phyloP scores from a whole-genome alignment of 2,113 vertebrate species.

The Elephas maximus region DNA sequence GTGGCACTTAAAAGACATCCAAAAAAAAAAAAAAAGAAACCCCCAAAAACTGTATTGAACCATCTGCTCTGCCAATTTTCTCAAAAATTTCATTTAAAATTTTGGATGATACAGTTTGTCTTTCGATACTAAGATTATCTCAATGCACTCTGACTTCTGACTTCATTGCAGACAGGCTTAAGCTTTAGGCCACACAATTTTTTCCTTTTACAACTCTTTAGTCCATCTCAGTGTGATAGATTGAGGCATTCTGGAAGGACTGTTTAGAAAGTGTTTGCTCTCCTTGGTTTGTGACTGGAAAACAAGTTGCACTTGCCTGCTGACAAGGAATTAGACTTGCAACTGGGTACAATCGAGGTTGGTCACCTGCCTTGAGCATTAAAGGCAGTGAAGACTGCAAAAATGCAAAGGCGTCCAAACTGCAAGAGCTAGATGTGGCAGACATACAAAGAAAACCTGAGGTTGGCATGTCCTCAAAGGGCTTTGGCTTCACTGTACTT shows the following conservation, averaged over 20 bases:
- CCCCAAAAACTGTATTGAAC: not conserved
- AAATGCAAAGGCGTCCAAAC: not conserved
- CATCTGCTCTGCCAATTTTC: not conserved
- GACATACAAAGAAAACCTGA: not conserved
- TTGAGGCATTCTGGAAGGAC: not conserved
- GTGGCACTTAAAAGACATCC: constrained; percentile 3
- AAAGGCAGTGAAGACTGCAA: not conserved
- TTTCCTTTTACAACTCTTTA: not conserved
- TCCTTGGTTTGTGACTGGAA: not conserved
- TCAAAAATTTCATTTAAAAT: constrained; percentile 44
- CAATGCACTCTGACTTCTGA: not conserved
- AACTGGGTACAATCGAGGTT: too few species aligned
- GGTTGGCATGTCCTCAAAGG: not conserved
- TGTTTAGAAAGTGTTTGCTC: not conserved
- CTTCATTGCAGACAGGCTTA: not conserved
- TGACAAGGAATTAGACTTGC: not conserved
- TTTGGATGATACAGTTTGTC: not conserved
- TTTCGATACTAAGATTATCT: not conserved
- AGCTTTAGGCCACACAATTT: not conserved
- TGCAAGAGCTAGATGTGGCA: not conserved
- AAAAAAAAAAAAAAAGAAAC: not conserved
- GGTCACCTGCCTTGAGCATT: not conserved
- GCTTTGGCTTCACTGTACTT: not conserved
- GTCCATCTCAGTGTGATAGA: not conserved
- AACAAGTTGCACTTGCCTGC: not conserved